Base-by-base conservation (phyloP, 2,888 invertebrate species). In the Nomada ruficornis region DNA sequence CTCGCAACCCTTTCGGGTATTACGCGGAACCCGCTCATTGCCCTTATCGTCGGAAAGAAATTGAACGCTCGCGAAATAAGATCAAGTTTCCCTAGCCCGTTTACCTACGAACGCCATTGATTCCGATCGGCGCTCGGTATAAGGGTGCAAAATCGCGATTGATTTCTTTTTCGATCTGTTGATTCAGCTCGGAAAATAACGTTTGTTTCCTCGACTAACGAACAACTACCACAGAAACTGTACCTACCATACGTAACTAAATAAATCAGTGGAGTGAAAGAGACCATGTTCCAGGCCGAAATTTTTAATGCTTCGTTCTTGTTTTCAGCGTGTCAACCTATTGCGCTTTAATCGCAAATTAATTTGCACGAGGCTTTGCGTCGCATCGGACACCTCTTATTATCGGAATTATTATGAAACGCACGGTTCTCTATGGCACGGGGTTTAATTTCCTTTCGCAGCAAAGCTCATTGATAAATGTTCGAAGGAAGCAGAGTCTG, bases 201-300 rank as follows among this genome's bases (percentile, higher is more conserved):
- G 54, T 54, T 54, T 10, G 2, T 7, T 15, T 60, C 47, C 1
- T 57, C 57, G 57, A 57, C 11, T 23, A 36, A 57, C 23, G 23
- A 76, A 80, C 68, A 70, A 36, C 7, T 77, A 77, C 79, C 15
- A 57, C 75, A 75, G 77, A 63, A 83, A 81, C 82, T 88, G 84
- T 87, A 84, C 83, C 84, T 84, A 83, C 72, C 78, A 87, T 87
- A 86, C 82, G 84, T 85, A 80, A 83, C 83, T 81, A 82, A 85
- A 81, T 82, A 83, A 77, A 85, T 72, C 75, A 87, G 71, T 80
- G 73, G 29, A 76, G 57, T n/a, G 15, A 69, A 78, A 62, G 77
- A 77, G 64, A 60, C 75, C 47, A 44, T 47, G 62, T 54, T 13
- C 18, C 20, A 57, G 20, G 63, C n/a, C 26, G 74, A 36, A n/a